Evolutionary conservation across 2,113 vertebrate species (phyloP), one percentile per base, ranked within the genome.

Genomic region (Stigmatopora argus): DNA sequence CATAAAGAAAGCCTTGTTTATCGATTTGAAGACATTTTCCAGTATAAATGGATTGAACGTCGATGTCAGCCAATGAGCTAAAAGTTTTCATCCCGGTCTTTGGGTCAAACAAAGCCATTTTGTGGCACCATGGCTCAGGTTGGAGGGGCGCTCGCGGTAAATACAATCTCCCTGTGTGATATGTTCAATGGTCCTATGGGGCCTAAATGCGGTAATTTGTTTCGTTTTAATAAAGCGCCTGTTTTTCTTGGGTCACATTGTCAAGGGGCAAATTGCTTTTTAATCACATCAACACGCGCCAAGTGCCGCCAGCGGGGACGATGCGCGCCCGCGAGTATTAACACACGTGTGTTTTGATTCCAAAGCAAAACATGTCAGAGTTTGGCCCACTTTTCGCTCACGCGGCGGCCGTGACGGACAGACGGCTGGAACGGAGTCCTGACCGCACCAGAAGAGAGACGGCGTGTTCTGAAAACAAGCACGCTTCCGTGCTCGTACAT

Each of bases 151-250:
- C 69, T 48, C 80, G 70, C 78, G 72, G 78, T 75, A 68, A 65
- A 60, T 82, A 80, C 75, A 77, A 79, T 77, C 74, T 62, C 49
- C 65, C 69, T 78, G 70, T 80, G 83, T 74, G 77, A 79, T 73
- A 64, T 67, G 58, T 75, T 66, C 66, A 45, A 53, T 55, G 53
- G 66, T 79, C 66, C 47, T 61, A 80, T 71, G 51, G 63, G 70
- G 75, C 75, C 60, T 76, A 77, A 87, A 84, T 80, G 80, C 62
- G 61, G 81, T 88, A 62, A 85, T 88, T 79, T 91, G 84, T 90
- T 90, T 89, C 59, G 83, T 76, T 89, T 91, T 90, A 91, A 91
- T 90, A 89, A 90, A 79, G 75, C 66, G 51, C 47, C 71, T 91
- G 84, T 90, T 91, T 86, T 86, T 87, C 77, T 91, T 91, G 82